phyloP scores from a whole-genome alignment of 2,888 invertebrate genomes.

The Dynastes hyllus region DNA sequence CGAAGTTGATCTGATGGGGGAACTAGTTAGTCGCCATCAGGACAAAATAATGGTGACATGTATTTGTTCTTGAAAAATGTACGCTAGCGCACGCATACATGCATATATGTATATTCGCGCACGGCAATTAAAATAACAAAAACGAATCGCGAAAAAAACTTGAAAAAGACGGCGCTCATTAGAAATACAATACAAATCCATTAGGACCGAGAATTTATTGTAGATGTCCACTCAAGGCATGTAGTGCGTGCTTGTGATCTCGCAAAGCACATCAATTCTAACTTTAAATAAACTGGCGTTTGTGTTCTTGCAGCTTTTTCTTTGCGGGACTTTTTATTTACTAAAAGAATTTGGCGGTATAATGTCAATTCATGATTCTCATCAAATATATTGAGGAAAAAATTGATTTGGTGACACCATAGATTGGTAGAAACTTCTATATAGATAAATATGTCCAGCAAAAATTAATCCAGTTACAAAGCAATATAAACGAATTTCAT shows the following conservation, averaged over 20 bases:
- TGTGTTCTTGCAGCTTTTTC: no score
- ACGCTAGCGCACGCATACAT: neutral
- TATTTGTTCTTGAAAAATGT: conserved; percentile 1
- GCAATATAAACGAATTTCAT: no score
- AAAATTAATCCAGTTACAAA: no score
- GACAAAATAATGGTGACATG: conserved; percentile 12
- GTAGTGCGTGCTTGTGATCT: neutral
- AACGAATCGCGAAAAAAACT: neutral
- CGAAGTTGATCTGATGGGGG: conserved; percentile 1
- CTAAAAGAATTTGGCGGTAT: no score
- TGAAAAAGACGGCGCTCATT: conserved; percentile 23
- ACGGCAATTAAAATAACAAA: conserved; percentile 26
- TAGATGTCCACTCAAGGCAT: conserved; percentile 1
- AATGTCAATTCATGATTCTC: no score
- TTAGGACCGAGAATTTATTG: conserved; percentile 25
- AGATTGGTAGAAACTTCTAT: no score
- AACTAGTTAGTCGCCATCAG: conserved; percentile 14
- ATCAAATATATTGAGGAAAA: no score
- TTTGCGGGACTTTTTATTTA: no score
- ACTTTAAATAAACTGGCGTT: conserved; percentile 14
- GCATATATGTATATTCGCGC: no score
- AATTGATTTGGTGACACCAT: no score
- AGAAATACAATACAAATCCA: conserved; percentile 26
- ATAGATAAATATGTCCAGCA: no score
- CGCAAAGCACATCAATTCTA: conserved; percentile 17